Conservation (phyloP, 1,140 invertebrate species). For the Lasioglossum baleicum region DNA sequence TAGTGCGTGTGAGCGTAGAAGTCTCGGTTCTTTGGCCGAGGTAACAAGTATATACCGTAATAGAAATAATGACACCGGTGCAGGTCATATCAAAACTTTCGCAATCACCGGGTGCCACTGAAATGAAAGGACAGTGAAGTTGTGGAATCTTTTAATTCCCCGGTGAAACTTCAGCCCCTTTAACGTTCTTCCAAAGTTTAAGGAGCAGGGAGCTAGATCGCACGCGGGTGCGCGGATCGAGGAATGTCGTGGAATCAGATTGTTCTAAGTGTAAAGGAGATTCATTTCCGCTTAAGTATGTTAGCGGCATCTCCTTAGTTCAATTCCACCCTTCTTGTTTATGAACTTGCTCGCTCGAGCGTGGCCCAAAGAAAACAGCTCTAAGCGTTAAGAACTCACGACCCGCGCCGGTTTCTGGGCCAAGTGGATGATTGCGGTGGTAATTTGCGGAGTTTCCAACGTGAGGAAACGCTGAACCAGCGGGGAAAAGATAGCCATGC, state of each 20-base stretch:
- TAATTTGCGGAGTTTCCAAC: slow-evolving; percentile 32
- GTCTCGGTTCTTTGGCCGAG: too few species aligned
- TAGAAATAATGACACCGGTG: neutral
- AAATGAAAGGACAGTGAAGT: neutral
- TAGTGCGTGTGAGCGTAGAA: too few species aligned
- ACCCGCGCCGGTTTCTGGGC: slow-evolving; percentile 1
- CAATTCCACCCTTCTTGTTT: slow-evolving; percentile 7
- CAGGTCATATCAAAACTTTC: neutral
- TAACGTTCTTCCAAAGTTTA: neutral
- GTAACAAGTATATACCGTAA: neutral
- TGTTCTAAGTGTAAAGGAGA: slow-evolving; percentile 21
- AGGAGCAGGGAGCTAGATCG: neutral
- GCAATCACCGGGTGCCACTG: neutral
- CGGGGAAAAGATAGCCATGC: neutral
- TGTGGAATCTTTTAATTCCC: slow-evolving; percentile 5
- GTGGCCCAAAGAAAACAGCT: slow-evolving; percentile 26
- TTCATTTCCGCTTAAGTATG: slow-evolving; percentile 34
- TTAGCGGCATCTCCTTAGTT: neutral
- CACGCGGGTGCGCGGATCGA: neutral
- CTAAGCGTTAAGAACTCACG: neutral
- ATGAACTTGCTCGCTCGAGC: neutral
- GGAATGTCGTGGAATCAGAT: neutral
- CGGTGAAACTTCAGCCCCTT: neutral
- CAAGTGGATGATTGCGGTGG: slow-evolving; percentile 9
- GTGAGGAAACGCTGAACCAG: slow-evolving; percentile 19